Percentiles rank a stretch among this genome's conserved stretches.
Evolutionary conservation across 2,888 invertebrate genomes (phyloP).

Genomic region (Pachycephus smyrnensis): DNA sequence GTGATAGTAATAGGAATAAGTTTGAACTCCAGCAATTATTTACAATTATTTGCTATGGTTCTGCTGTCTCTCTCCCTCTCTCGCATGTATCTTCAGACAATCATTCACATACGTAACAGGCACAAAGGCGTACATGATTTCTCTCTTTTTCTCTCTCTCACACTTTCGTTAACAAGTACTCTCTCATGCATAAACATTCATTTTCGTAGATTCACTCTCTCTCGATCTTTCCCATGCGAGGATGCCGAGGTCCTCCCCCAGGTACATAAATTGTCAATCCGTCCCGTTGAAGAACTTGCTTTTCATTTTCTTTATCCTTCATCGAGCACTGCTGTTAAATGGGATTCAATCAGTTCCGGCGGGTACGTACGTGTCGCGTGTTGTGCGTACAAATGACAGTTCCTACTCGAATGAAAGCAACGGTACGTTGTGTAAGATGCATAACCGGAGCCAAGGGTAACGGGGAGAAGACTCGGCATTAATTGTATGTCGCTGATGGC

Average conservation of each 20-base stretch:
- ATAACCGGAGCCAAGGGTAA: background rate
- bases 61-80: constrained; percentile 9
- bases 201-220: background rate
- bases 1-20: constrained; percentile 63
- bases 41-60: constrained; percentile 58
- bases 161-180: constrained; percentile 10
- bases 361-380: constrained; percentile 18
- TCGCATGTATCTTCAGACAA: background rate
- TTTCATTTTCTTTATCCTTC: background rate
- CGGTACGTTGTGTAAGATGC: background rate
- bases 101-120: constrained; percentile 1
- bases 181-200: constrained; percentile 14
- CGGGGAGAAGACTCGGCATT: background rate
- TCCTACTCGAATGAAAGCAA: background rate
- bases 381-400: constrained; percentile 49
- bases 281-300: background rate
- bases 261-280: background rate
- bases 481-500: background rate
- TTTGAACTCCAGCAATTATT: constrained; percentile 64
- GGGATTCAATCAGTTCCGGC: background rate
- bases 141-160: constrained; percentile 19
- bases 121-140: constrained; percentile 14
- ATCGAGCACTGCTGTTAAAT: background rate
- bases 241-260: background rate
- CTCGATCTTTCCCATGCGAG: background rate